These are phyloP conservation scores for Lordiphosa clarofinis DNA, from an alignment of 1,140 invertebrate species.

Conservation along the genomic window DNA sequence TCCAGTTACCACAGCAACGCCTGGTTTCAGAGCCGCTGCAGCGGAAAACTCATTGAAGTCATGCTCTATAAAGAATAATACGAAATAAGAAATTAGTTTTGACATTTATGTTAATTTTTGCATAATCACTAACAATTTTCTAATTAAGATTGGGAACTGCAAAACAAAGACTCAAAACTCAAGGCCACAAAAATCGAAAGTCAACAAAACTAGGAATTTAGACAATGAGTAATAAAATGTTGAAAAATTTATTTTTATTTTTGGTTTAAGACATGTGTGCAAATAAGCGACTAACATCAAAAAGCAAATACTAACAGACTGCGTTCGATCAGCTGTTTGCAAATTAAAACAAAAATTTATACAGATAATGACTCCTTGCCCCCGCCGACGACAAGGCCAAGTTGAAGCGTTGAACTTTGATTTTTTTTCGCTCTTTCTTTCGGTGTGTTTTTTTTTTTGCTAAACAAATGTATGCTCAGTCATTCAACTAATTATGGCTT, in stretches of 20 bases:
- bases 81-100: constrained; percentile 4
- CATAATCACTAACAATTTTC: constrained; percentile 24
- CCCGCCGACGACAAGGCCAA: constrained; percentile 29
- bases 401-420: constrained; percentile 41
- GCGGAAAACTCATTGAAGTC: constrained; percentile 70
- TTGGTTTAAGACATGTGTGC: constrained; percentile 8
- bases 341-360: constrained; percentile 25
- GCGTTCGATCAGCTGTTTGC: constrained; percentile 33
- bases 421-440: constrained; percentile 27
- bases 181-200: constrained; percentile 16
- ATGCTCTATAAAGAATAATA: constrained; percentile 40
- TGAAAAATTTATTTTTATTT: background rate
- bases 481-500: constrained; percentile 2
- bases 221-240: constrained; percentile 25
- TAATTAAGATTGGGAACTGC: constrained; percentile 35
- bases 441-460: constrained; percentile 1
- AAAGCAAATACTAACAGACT: constrained; percentile 6
- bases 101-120: constrained; percentile 18
- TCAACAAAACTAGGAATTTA: constrained; percentile 3
- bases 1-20: constrained; percentile 32
- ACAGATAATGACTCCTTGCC: constrained; percentile 6
- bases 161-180: constrained; percentile 12
- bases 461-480: background rate
- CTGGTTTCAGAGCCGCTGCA: constrained; percentile 58
- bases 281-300: background rate